phyloP scores from a whole-genome alignment of 2,888 invertebrate species.

The Malthinus seriepunctatus region DNA sequence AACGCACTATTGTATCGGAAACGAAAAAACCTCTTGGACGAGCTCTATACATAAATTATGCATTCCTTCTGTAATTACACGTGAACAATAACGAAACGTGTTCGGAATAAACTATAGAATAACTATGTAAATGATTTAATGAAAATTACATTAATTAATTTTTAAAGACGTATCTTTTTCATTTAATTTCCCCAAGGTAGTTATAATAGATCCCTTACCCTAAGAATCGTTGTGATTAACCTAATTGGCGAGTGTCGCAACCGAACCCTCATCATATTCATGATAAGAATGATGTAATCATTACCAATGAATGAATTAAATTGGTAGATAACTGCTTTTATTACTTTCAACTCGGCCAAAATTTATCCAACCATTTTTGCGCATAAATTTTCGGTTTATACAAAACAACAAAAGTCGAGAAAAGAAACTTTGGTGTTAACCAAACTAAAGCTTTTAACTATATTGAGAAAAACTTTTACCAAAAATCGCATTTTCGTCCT shows the following conservation, averaged over 20 bases:
- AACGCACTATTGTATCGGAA: too few species aligned
- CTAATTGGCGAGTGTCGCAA: conserved; percentile 23
- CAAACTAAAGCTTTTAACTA: background rate
- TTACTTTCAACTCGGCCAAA: background rate
- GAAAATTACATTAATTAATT: conserved; percentile 14
- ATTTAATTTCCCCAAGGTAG: conserved; percentile 22
- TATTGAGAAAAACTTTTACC: background rate
- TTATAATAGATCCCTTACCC: conserved; percentile 14
- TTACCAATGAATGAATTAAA: conserved; percentile 13
- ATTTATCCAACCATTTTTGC: background rate
- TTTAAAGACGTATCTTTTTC: conserved; percentile 14
- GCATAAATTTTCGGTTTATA: background rate
- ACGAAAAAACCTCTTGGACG: too few species aligned
- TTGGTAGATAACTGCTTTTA: conserved; percentile 6
- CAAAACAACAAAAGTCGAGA: background rate
- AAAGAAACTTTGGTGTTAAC: background rate
- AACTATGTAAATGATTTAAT: background rate
- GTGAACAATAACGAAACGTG: too few species aligned
- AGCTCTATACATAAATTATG: too few species aligned
- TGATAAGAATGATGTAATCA: conserved; percentile 22
- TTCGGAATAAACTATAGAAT: too few species aligned
- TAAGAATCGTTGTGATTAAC: conserved; percentile 25
- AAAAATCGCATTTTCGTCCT: background rate
- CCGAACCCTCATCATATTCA: conserved; percentile 25
- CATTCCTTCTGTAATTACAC: too few species aligned